Evolutionary conservation across 1,140 invertebrate genomes (phyloP).

Genomic region (Bicyclus anynana): DNA sequence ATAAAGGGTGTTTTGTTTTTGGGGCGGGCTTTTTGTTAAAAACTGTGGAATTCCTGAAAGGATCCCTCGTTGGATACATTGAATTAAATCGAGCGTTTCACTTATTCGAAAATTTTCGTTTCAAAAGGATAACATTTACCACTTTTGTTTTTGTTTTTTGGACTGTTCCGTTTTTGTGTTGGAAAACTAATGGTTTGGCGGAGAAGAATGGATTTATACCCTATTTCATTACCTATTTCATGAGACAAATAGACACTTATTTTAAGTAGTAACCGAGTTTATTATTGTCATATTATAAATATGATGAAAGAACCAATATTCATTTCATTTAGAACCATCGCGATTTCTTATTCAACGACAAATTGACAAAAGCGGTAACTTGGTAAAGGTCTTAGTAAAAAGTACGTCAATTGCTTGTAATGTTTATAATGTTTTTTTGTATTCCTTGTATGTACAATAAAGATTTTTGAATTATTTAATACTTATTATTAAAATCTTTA

Average conservation of each 20-base stretch:
- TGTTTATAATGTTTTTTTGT: no score
- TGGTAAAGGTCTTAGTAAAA: no score
- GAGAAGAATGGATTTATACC: slow-evolving; percentile 5
- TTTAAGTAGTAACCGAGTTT: no score
- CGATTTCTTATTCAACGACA: no score
- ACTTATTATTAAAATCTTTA: no score
- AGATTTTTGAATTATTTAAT: no score
- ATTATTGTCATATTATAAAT: no score
- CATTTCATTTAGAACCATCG: no score
- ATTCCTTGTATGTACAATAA: no score
- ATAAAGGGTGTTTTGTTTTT: slow-evolving; percentile 23
- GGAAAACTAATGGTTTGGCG: slow-evolving; percentile 5
- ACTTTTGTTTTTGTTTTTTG: background rate
- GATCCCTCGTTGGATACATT: slow-evolving; percentile 18
- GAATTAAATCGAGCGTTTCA: slow-evolving; percentile 24
- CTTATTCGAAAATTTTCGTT: slow-evolving; percentile 14
- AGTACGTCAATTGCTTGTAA: no score
- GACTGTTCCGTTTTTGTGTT: background rate
- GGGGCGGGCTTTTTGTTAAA: slow-evolving; percentile 14
- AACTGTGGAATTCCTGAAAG: slow-evolving; percentile 22
- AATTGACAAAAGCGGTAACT: no score
- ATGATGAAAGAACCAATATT: no score
- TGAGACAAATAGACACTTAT: background rate
- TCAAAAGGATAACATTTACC: slow-evolving; percentile 10
- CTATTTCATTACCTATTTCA: background rate